Conservation (phyloP, 2,113 vertebrate genomes). For the Axis porcinus region DNA sequence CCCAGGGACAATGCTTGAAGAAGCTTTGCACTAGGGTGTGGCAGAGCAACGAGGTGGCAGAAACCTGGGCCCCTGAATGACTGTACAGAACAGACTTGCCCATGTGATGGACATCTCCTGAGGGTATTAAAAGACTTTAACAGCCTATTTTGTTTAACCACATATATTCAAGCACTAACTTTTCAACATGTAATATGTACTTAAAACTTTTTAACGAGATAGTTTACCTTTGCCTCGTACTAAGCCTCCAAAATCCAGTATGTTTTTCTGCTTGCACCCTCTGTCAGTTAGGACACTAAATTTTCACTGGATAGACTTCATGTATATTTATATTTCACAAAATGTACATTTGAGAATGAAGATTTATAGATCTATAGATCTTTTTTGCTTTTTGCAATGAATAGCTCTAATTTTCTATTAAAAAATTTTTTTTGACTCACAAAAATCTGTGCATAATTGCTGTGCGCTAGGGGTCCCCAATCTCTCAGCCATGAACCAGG, state of each 20-base stretch:
- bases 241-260: background rate
- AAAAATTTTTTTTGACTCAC: background rate
- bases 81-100: background rate
- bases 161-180: background rate
- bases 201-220: background rate
- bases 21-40: background rate
- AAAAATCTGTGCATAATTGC: background rate
- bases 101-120: background rate
- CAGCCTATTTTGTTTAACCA: background rate
- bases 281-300: background rate
- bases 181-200: background rate
- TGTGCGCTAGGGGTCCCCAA: background rate
- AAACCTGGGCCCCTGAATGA: background rate
- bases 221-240: background rate
- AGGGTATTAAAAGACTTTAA: background rate
- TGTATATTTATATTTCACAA: background rate
- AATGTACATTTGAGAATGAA: background rate
- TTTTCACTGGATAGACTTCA: background rate
- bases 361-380: background rate
- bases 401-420: background rate
- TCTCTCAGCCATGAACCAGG: background rate
- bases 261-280: background rate
- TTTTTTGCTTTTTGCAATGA: background rate
- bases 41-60: background rate
- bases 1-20: background rate